Conservation (phyloP, 2,797 vertebrate genomes). For the Protonibea diacanthus region DNA sequence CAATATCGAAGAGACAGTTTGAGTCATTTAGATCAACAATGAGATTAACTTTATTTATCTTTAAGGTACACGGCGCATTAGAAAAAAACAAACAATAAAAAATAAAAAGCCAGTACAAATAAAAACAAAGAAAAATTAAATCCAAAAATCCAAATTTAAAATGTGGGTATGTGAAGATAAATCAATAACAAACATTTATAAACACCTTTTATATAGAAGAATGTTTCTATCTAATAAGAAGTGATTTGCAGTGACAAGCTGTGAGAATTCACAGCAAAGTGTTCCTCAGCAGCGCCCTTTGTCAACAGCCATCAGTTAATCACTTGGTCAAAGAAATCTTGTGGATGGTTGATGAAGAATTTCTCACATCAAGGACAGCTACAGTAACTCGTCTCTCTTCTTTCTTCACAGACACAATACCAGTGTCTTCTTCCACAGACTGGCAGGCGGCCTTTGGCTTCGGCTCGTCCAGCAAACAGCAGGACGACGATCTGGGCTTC, state of each 20-base stretch:
- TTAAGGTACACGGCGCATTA: neutral
- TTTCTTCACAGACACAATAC: conserved; percentile 92
- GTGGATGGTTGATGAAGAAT: neutral
- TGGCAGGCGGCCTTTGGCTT: conserved; percentile 99
- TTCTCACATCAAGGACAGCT: neutral
- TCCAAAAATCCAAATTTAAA: no score
- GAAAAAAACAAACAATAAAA: neutral
- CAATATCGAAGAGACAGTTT: neutral
- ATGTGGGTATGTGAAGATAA: neutral
- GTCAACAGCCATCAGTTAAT: neutral
- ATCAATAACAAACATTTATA: neutral
- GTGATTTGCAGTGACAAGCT: no score
- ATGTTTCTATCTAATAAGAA: neutral
- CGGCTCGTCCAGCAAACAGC: conserved; percentile 94
- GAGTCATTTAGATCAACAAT: neutral
- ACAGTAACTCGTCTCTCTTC: conserved; percentile 14
- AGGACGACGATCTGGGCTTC: conserved; percentile 98
- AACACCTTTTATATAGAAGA: neutral
- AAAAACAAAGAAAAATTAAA: neutral
- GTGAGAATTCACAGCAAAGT: neutral
- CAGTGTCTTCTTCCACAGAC: conserved; percentile 98
- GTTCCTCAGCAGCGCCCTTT: neutral
- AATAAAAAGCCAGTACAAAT: neutral
- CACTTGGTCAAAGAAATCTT: neutral
- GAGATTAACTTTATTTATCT: neutral